These are phyloP conservation scores for Drosophila pseudotakahashii DNA, from an alignment of 2,888 invertebrate genomes.

Conservation along the genomic window DNA sequence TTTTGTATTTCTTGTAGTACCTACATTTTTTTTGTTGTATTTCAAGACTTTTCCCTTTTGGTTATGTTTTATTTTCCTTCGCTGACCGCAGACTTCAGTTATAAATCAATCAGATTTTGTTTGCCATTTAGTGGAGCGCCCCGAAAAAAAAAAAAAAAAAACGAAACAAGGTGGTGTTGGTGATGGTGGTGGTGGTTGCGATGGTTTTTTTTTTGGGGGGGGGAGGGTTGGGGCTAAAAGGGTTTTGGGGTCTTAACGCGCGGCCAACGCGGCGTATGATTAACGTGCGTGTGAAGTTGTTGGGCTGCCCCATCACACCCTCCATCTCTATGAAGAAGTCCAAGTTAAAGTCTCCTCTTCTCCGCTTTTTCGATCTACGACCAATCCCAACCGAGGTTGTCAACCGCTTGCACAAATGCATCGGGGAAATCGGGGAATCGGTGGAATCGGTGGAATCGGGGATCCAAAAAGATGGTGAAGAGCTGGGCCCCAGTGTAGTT, in stretches of 20 bases:
- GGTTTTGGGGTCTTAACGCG: constrained; percentile 33
- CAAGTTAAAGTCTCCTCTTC: too few species aligned
- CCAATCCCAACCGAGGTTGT: constrained; percentile 27
- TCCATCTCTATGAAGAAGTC: neutral
- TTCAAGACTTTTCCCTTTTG: constrained; percentile 11
- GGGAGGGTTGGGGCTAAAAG: constrained; percentile 15
- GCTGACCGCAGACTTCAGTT: constrained; percentile 63
- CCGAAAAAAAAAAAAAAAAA: neutral
- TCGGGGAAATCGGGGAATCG: neutral
- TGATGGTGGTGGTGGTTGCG: too few species aligned
- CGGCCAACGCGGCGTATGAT: constrained; percentile 63
- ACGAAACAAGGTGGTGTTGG: neutral
- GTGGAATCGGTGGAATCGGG: neutral
- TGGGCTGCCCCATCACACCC: constrained; percentile 45
- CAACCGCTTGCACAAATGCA: constrained; percentile 38
- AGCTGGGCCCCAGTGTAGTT: too few species aligned
- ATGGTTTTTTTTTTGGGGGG: neutral
- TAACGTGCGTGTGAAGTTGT: constrained; percentile 65
- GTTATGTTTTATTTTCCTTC: constrained; percentile 2
- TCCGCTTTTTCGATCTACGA: neutral
- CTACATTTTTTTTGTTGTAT: neutral
- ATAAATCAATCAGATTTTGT: constrained; percentile 81
- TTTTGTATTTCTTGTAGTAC: constrained; percentile 31
- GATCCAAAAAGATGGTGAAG: neutral
- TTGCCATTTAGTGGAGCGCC: constrained; percentile 61